Base-by-base conservation (phyloP, 2,797 vertebrate genomes). In the Acanthurus tractus region DNA sequence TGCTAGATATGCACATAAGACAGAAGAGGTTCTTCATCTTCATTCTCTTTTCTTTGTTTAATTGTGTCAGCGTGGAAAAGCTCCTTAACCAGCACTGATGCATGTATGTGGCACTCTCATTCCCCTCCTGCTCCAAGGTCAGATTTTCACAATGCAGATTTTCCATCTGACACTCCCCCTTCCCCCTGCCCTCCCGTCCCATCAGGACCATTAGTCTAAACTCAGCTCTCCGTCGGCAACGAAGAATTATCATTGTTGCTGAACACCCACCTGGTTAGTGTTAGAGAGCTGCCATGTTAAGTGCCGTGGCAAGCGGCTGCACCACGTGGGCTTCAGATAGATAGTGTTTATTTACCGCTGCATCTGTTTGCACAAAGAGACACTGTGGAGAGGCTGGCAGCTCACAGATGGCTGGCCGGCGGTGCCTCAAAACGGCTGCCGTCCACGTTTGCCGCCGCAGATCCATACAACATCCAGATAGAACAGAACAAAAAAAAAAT, bases 291-390 rank as follows among this genome's bases (percentile, higher is more conserved):
- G 81, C 84, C 84, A 67, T 67, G 76, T 82, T 84, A 81, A 86
- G 65, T 75, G 79, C 50, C 13, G 66, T 81, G 79, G 88, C 75
- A 69, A 63, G 65, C 29, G 15, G 78, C 57, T 17, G 46, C 69
- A 67, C 58, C 66, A 74, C 52, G 74, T 40, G 73, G 78, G 38
- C 64, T 57, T 34, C 68, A 80, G 82, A 93, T 88, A 89, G 84
- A 92, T 93, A 25, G 85, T 81, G 87, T 90, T 89, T 90, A 90
- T 93, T 89, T 89, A 86, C 81, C 10, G 18, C 74, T 67, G 84
- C 91, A 91, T 92, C 91, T 94, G 93, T 89, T 88, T 79, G 62
- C 62, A 69, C 70, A 63, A 52, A 57, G 79, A 81, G 71, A 75
- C 71, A 36, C 63, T 34, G 69, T 34, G 74, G 63, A 49, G 67